These are phyloP conservation scores for Thunnus maccoyii DNA, from an alignment of 2,113 vertebrate species.

Conservation along the genomic window DNA sequence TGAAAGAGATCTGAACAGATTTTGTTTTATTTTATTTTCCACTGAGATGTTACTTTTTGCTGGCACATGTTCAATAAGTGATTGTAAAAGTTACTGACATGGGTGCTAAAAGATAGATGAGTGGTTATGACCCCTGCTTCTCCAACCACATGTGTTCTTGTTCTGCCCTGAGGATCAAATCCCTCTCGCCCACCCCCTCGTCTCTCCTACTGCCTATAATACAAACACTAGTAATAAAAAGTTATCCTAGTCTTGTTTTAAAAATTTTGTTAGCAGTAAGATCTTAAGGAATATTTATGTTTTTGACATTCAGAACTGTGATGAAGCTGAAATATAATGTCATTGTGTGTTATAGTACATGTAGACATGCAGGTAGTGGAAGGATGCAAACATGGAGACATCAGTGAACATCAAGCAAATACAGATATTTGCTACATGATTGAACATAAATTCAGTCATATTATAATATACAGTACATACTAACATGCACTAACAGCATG, in stretches of 20 bases:
- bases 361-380: too few relatives aligned
- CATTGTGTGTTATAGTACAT: too few relatives aligned
- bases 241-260: not conserved
- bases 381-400: too few relatives aligned
- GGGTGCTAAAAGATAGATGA: constrained; percentile 56
- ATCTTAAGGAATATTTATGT: not conserved
- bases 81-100: constrained; percentile 71
- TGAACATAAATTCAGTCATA: too few relatives aligned
- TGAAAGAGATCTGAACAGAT: constrained; percentile 26
- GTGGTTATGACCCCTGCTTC: constrained; percentile 60
- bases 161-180: constrained; percentile 61
- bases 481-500: too few relatives aligned
- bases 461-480: too few relatives aligned
- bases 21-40: constrained; percentile 17
- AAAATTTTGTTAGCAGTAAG: constrained; percentile 12
- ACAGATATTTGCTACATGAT: too few relatives aligned
- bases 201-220: constrained; percentile 24
- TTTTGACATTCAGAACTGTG: constrained; percentile 10
- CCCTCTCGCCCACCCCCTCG: constrained; percentile 28
- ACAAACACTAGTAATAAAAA: constrained; percentile 8
- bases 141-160: constrained; percentile 64
- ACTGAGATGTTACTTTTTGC: constrained; percentile 29
- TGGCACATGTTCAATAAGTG: constrained; percentile 54
- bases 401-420: too few relatives aligned
- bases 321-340: constrained; percentile 3